Conservation (phyloP, 2,888 invertebrate genomes). For the Silvanus unidentatus region DNA sequence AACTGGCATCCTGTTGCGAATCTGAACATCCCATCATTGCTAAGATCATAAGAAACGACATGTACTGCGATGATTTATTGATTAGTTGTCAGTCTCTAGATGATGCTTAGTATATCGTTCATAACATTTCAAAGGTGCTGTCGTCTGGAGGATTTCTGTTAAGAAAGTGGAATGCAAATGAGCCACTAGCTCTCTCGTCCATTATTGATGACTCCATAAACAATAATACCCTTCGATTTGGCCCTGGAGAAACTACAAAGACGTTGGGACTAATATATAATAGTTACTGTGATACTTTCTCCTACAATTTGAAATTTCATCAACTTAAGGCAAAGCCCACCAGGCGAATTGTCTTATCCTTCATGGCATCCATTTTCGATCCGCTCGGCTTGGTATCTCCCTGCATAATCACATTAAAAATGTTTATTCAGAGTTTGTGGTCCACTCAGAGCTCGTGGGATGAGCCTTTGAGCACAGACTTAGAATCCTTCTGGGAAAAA, state of each 20-base stretch:
- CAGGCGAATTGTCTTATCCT: conserved; percentile 14
- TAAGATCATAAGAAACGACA: conserved; percentile 7
- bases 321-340: not conserved
- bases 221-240: conserved; percentile 1
- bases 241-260: conserved; percentile 2
- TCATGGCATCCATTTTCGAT: conserved; percentile 12
- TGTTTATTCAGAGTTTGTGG: conserved; percentile 18
- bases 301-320: conserved; percentile 1
- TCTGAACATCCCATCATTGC: conserved; percentile 1
- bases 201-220: conserved; percentile 4
- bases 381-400: conserved; percentile 15
- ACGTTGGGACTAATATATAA: conserved; percentile 1
- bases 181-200: not conserved
- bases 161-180: conserved; percentile 9
- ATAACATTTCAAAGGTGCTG: conserved; percentile 2
- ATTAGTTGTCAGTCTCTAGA: conserved; percentile 6
- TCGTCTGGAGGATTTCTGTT: conserved; percentile 9
- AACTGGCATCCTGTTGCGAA: conserved; percentile 6
- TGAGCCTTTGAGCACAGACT: conserved; percentile 7
- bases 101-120: not conserved
- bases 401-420: conserved; percentile 13
- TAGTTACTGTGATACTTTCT: conserved; percentile 1
- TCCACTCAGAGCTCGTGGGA: conserved; percentile 14
- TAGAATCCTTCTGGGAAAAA: too few species aligned
- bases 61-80: conserved; percentile 15